Percentiles rank a stretch among this genome's conserved stretches.
Conservation (phyloP, 2,113 vertebrate species). For the Heterotilapia buettikoferi region DNA sequence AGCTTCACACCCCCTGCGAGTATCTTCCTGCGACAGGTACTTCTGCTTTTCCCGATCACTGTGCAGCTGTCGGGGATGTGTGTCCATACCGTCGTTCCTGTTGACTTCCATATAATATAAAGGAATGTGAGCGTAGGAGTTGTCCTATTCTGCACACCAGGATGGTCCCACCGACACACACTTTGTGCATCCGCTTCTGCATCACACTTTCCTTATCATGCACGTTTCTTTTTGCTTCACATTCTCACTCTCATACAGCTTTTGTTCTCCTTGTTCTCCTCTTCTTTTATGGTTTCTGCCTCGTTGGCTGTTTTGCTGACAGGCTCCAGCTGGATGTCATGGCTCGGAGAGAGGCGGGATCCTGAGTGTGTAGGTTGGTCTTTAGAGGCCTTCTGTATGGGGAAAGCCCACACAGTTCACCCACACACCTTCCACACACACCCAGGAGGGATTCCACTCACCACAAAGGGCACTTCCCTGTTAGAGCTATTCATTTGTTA, state of each 20-base stretch:
- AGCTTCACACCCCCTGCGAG: not conserved
- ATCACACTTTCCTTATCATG: conserved; percentile 17
- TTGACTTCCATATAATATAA: conserved; percentile 22
- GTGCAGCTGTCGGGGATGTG: conserved; percentile 4
- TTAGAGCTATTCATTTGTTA: not conserved
- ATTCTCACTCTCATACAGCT: conserved; percentile 2
- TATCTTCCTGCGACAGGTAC: not conserved
- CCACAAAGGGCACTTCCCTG: conserved; percentile 21
- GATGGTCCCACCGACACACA: conserved; percentile 47
- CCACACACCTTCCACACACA: conserved; percentile 47
- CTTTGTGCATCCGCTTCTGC: not conserved
- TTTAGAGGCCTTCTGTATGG: conserved; percentile 51
- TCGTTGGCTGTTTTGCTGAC: conserved; percentile 53
- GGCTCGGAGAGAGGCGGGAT: conserved; percentile 17
- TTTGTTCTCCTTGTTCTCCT: conserved; percentile 51
- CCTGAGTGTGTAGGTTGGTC: conserved; percentile 50
- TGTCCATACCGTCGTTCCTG: conserved; percentile 1
- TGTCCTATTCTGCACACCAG: conserved; percentile 25
- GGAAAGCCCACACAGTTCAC: conserved; percentile 50
- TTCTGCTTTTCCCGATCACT: not conserved
- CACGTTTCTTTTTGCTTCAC: conserved; percentile 16
- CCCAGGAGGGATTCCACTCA: conserved; percentile 31
- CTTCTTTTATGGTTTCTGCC: conserved; percentile 54
- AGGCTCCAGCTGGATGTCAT: conserved; percentile 48
- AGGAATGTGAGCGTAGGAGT: conserved; percentile 64